A percentile compares a stretch with the other conserved stretches of the same genome.
These are phyloP conservation scores for Oegoconia quadripuncta DNA, from an alignment of 2,888 invertebrate species.

Conservation along the genomic window DNA sequence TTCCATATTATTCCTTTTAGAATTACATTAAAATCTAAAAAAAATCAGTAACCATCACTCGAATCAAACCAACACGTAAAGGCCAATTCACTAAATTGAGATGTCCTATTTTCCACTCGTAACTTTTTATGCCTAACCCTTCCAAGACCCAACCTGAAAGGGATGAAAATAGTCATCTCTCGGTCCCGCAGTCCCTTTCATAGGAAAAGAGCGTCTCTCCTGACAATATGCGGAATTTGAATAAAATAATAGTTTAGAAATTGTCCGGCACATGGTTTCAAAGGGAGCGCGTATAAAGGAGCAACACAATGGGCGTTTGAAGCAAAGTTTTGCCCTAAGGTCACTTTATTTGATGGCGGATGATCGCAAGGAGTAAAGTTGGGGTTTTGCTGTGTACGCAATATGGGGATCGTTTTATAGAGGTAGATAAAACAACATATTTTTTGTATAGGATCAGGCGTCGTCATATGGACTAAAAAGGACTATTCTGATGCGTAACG, in stretches of 20 bases:
- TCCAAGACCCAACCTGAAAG: slow-evolving; percentile 11
- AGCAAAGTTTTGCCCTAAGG: slow-evolving; percentile 37
- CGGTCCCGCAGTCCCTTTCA: slow-evolving; percentile 29
- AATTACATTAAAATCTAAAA: too few relatives aligned
- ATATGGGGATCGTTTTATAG: slow-evolving; percentile 6
- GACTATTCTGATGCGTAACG: too few relatives aligned
- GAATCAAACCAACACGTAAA: too few relatives aligned
- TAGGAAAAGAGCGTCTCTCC: slow-evolving; percentile 31
- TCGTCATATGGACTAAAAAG: too few relatives aligned
- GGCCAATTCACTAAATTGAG: slow-evolving; percentile 2
- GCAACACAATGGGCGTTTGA: slow-evolving; percentile 38
- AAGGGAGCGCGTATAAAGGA: slow-evolving; percentile 29
- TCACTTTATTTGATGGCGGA: slow-evolving; percentile 42
- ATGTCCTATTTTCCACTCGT: slow-evolving; percentile 4
- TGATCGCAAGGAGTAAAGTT: slow-evolving; percentile 4
- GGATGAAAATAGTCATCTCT: slow-evolving; percentile 18
- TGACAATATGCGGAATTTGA: slow-evolving; percentile 57
- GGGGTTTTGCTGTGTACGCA: not conserved
- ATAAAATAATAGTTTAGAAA: slow-evolving; percentile 65
- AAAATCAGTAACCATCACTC: too few relatives aligned
- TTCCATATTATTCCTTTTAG: too few relatives aligned
- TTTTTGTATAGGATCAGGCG: too few relatives aligned
- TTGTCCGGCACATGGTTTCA: slow-evolving; percentile 42
- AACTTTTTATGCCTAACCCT: slow-evolving; percentile 1
- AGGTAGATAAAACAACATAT: too few relatives aligned